phyloP scores from a whole-genome alignment of 2,797 vertebrate species.

The Hozukius guyotensis region DNA sequence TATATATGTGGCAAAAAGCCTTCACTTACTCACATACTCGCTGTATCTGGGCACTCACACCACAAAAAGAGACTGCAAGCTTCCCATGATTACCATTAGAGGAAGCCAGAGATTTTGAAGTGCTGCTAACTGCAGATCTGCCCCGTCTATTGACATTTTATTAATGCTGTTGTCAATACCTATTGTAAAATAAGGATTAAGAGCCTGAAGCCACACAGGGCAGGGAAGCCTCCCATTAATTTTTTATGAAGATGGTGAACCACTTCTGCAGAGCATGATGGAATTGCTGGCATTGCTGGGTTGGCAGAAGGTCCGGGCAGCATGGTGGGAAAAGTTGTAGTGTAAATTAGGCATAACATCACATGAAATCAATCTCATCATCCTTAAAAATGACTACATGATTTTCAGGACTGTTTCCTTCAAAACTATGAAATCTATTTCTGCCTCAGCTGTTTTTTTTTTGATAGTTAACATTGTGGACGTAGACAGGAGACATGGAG shows the following conservation, averaged over 20 bases:
- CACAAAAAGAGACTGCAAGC: not conserved
- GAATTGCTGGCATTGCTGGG: not conserved
- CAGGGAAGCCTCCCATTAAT: not conserved
- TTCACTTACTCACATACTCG: slow-evolving; percentile 53
- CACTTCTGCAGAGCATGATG: not conserved
- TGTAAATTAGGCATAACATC: not conserved
- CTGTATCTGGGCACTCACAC: slow-evolving; percentile 17
- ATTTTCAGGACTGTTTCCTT: not conserved
- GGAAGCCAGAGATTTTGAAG: slow-evolving; percentile 15
- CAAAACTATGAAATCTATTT: not conserved
- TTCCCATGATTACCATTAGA: slow-evolving; percentile 42
- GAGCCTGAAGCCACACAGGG: not conserved
- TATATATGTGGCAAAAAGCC: slow-evolving; percentile 60
- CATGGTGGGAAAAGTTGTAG: not conserved
- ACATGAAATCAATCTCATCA: not conserved
- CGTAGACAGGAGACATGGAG: not conserved
- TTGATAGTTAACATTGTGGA: not conserved
- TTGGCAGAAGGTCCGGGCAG: not conserved
- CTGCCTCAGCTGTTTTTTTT: not conserved
- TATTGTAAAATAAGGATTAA: slow-evolving; percentile 35
- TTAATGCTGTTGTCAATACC: slow-evolving; percentile 40
- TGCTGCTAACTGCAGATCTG: slow-evolving; percentile 27
- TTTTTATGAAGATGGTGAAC: not conserved
- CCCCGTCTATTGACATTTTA: slow-evolving; percentile 35
- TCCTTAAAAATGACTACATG: not conserved